phyloP scores from a whole-genome alignment of 2,113 vertebrate species.

The Phainopepla nitens region DNA sequence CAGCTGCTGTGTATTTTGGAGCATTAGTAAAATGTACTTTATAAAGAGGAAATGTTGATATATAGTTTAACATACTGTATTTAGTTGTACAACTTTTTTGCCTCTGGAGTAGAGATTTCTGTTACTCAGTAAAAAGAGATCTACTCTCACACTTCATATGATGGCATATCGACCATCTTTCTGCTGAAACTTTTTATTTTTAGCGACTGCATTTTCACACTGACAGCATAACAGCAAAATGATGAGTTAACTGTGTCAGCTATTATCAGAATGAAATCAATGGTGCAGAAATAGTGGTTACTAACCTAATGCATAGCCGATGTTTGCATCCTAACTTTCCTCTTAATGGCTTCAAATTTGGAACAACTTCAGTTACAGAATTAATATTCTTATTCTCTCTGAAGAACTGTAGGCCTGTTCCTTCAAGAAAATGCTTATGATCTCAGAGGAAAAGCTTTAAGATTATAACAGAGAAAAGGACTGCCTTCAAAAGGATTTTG shows the following conservation, averaged over 20 bases:
- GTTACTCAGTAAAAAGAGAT: not conserved
- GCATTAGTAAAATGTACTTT: not conserved
- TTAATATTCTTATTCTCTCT: not conserved
- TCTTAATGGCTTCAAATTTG: not conserved
- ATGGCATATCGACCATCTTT: not conserved
- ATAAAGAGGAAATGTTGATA: not conserved
- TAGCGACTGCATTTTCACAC: not conserved
- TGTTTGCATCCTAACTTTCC: not conserved
- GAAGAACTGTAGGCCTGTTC: not conserved
- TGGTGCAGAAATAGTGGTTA: not conserved
- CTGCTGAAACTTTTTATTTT: not conserved
- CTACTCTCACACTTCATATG: not conserved
- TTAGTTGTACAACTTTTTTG: not conserved
- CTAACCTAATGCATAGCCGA: accelerated
- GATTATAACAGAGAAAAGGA: not conserved
- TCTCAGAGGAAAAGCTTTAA: not conserved
- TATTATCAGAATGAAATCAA: not conserved
- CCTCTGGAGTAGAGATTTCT: not conserved
- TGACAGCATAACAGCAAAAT: not conserved
- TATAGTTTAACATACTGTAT: not conserved
- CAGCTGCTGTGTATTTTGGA: not conserved
- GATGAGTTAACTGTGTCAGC: not conserved
- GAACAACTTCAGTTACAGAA: not conserved
- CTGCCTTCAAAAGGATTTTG: not conserved
- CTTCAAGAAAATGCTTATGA: not conserved